Evolutionary conservation across 2,113 vertebrate species (phyloP).

Genomic region (Cyprinus carpio): DNA sequence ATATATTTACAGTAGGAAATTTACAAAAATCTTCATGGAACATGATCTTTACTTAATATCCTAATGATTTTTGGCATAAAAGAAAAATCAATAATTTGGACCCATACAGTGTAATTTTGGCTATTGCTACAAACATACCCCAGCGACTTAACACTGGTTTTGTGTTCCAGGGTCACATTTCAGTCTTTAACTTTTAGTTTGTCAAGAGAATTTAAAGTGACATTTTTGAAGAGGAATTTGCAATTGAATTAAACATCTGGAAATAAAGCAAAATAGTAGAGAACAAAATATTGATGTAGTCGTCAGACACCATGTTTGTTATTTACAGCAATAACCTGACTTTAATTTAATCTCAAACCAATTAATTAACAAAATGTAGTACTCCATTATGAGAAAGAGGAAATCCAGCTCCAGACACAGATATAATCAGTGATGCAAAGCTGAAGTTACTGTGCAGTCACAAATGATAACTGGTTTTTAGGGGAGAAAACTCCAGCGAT

Average conservation of each 20-base stretch:
- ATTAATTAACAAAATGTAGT: neutral
- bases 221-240: neutral
- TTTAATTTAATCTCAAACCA: neutral
- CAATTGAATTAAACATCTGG: neutral
- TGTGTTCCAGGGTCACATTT: too few species aligned
- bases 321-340: neutral
- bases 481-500: neutral
- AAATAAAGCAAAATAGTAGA: neutral
- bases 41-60: too few species aligned
- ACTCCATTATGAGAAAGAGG: neutral
- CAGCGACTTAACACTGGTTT: too few species aligned
- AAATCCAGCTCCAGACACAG: neutral
- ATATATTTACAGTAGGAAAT: too few species aligned
- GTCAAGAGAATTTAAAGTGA: too few species aligned
- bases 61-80: too few species aligned
- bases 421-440: slow-evolving; percentile 15
- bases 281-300: neutral
- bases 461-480: slow-evolving; percentile 10
- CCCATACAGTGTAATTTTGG: too few species aligned
- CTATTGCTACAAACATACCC: too few species aligned
- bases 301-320: neutral
- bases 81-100: too few species aligned
- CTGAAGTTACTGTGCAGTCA: slow-evolving; percentile 16
- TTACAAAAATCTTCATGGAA: too few species aligned
- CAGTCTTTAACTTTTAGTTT: neutral